Evolutionary conservation across 2,113 vertebrate genomes (phyloP).

Genomic region (Pteronura brasiliensis): DNA sequence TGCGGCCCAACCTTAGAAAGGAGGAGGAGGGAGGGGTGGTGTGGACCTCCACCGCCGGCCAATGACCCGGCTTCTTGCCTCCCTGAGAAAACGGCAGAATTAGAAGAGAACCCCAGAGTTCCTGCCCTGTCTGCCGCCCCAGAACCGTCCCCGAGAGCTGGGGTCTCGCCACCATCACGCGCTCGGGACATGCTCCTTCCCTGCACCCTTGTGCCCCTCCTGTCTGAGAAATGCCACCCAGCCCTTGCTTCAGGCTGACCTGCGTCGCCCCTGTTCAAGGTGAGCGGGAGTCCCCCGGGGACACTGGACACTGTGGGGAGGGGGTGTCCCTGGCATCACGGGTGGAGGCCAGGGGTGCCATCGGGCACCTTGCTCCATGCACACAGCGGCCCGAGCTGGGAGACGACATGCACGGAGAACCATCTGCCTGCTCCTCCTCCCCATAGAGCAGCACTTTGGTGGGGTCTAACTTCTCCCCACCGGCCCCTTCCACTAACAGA

Average conservation of each 20-base stretch:
- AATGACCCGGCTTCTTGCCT: background rate
- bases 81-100: background rate
- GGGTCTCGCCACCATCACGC: rapidly evolving
- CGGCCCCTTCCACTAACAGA: background rate
- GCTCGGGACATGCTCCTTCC: background rate
- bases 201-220: background rate
- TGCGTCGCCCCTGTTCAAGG: background rate
- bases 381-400: background rate
- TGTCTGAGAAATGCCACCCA: background rate
- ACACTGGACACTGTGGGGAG: background rate
- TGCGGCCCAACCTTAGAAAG: too few relatives aligned
- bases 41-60: background rate
- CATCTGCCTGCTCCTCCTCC: background rate
- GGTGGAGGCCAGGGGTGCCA: background rate
- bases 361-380: rapidly evolving
- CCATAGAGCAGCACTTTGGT: rapidly evolving
- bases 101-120: background rate
- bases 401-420: rapidly evolving
- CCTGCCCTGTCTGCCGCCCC: background rate
- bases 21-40: background rate
- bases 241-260: background rate
- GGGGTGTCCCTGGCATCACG: background rate
- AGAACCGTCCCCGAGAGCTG: background rate
- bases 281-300: background rate
- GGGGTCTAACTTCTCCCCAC: too few relatives aligned